Evolutionary conservation across 2,797 vertebrate genomes (phyloP), one percentile per base, ranked within the genome.

Genomic region (Danio albolineatus): DNA sequence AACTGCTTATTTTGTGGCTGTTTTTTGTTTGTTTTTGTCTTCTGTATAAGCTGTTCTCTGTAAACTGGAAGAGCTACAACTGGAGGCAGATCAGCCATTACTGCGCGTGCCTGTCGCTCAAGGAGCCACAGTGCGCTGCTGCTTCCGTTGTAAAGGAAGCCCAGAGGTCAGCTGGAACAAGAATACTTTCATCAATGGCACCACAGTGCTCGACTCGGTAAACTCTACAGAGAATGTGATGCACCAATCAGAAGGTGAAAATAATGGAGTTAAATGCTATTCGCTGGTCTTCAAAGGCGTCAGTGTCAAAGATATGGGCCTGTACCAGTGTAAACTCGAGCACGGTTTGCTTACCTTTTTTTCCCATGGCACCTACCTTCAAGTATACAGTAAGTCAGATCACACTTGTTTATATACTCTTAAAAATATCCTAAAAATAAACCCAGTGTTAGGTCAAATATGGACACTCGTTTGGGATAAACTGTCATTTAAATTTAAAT

Each of bases 281-380:
- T 1, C 0, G 0, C 71, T 90, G 36, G 0, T 0, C 1, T 12
- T 94, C 0, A 0, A 0, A 0, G 0, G 14, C 0, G 79, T 84
- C 9, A 0, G 0, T 0, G 0, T 83, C 43, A 48, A 12, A 0
- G 39, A 94, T 78, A 5, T 82, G 0, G 93, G 89, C 6, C 10
- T 94, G 44, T 95, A 94, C 87, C 79, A 9, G 6, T 95, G 94
- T 69, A 0, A 0, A 0, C 28, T 94, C 48, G 8, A 0, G 8
- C n/a, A 0, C 0, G 0, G 0, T 1, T 10, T 21, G 0, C 0
- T 0, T 0, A 0, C 0, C 39, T 10, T 71, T 6, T 0, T 0
- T 0, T 83, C 91, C 5, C 87, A 89, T 19, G 94, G 94, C 76
- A 94, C 94, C 85, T 94, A 87, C 85, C 83, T 95, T 80, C 82